Percentiles rank a stretch among this genome's conserved stretches.
These are phyloP conservation scores for Dermatophagoides farinae DNA, from an alignment of 1,140 invertebrate genomes.

Conservation along the genomic window DNA sequence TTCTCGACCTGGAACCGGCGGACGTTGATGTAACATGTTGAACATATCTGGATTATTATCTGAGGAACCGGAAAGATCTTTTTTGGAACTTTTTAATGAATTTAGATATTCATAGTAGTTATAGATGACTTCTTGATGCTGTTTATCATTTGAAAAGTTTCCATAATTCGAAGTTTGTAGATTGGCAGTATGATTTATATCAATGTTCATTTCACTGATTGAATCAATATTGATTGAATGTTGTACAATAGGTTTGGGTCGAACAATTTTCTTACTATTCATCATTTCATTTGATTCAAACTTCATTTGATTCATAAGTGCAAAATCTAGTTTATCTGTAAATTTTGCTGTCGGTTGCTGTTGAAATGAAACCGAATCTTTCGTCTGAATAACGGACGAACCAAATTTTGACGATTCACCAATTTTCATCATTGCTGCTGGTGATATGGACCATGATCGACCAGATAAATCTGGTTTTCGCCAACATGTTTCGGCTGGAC, in stretches of 20 bases:
- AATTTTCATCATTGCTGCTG: background rate
- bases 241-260: background rate
- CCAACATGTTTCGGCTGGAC: constrained; percentile 3
- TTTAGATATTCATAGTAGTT: constrained; percentile 20
- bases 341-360: background rate
- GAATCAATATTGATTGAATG: constrained; percentile 23
- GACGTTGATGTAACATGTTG: constrained; percentile 61
- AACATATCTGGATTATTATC: constrained; percentile 47
- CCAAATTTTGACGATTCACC: background rate
- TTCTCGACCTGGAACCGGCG: constrained; percentile 38
- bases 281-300: constrained; percentile 24
- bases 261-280: background rate
- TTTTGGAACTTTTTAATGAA: background rate
- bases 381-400: constrained; percentile 29
- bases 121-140: constrained; percentile 89
- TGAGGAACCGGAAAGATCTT: constrained; percentile 14
- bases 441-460: constrained; percentile 1
- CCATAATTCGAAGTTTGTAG: background rate
- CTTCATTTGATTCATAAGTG: constrained; percentile 48
- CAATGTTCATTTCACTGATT: constrained; percentile 32
- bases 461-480: background rate
- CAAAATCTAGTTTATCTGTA: constrained; percentile 50
- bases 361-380: background rate
- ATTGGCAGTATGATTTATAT: constrained; percentile 20
- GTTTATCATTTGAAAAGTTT: constrained; percentile 45